Evolutionary conservation across 2,888 invertebrate genomes (phyloP), one percentile per base, ranked within the genome.

Genomic region (Sarcophaga rosellei): DNA sequence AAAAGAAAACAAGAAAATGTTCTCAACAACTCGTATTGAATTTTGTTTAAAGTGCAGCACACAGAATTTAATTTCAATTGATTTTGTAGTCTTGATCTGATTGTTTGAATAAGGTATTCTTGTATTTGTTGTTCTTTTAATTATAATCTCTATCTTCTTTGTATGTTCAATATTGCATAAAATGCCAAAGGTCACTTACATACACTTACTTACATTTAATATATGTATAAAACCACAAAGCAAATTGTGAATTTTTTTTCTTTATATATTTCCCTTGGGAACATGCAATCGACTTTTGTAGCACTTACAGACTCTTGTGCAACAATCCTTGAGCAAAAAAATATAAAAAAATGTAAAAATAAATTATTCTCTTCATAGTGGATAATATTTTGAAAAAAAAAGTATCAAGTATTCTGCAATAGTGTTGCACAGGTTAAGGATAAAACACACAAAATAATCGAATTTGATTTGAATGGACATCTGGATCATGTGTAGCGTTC

Each of bases 151-250:
- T 47, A 25, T 74, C 62, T 63, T 53, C 12, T 53, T 12, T 70
- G 23, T 62, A 25, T 81, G 75, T 81, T 75, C 69, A 75, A 75
- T 75, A 81, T 75, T 70, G 62, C 57, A 65, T 57, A 25, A 81
- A 69, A 75, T 65, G 70, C 65, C 69, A 70, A 76, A 81, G 76
- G 65, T 59, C 47, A 65, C 12, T 70, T 4, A 53, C 35, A 53
- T 1, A 53, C 8, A 35, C 8, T 8, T 10, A 35, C 35, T 35
- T 35, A 35, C 35, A 35, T 35, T 35, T 35, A 35, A 10, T 61
- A 65, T 17, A 59, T 47, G 47, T 17, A 59, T 47, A 35, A 76
- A 76, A 66, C 21, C 61, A 76, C 47, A 77, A 75, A 62, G 53
- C 53, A 69, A 10, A 35, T 35, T 35, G 35, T 35, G 35, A 35